phyloP scores from a whole-genome alignment of 2,113 vertebrate species.

The Vanacampus margaritifer region DNA sequence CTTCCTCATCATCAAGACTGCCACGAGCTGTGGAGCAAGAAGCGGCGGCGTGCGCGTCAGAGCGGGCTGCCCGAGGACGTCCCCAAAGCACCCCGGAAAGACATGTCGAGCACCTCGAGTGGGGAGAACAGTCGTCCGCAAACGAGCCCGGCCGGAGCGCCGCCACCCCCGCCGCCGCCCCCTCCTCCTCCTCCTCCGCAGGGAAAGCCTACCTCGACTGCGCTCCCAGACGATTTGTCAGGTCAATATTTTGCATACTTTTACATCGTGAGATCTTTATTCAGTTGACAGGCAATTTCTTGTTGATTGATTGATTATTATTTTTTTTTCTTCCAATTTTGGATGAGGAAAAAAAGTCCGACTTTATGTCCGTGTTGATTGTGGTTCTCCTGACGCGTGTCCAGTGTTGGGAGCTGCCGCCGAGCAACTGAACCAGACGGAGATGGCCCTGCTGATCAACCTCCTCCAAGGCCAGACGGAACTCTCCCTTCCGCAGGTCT shows the following conservation, averaged over 20 bases:
- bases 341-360: neutral
- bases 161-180: conserved; percentile 48
- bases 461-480: conserved; percentile 96
- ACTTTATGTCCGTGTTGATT: conserved; percentile 4
- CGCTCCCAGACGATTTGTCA: conserved; percentile 64
- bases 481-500: conserved; percentile 89
- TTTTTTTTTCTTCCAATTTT: neutral
- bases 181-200: conserved; percentile 44
- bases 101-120: conserved; percentile 76
- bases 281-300: neutral
- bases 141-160: conserved; percentile 79
- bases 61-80: conserved; percentile 85
- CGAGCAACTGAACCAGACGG: conserved; percentile 94
- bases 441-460: conserved; percentile 91
- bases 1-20: conserved; percentile 97
- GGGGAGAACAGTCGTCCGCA: conserved; percentile 80
- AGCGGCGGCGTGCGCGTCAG: conserved; percentile 87
- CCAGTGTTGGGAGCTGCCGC: conserved; percentile 85
- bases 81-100: conserved; percentile 88
- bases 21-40: conserved; percentile 98
- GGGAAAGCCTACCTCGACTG: conserved; percentile 48
- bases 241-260: conserved; percentile 40
- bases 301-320: neutral
- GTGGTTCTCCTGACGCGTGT: conserved; percentile 8
- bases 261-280: neutral